These are phyloP conservation scores for Spinibarbus caldwelli DNA, from an alignment of 2,797 vertebrate species.

Conservation along the genomic window DNA sequence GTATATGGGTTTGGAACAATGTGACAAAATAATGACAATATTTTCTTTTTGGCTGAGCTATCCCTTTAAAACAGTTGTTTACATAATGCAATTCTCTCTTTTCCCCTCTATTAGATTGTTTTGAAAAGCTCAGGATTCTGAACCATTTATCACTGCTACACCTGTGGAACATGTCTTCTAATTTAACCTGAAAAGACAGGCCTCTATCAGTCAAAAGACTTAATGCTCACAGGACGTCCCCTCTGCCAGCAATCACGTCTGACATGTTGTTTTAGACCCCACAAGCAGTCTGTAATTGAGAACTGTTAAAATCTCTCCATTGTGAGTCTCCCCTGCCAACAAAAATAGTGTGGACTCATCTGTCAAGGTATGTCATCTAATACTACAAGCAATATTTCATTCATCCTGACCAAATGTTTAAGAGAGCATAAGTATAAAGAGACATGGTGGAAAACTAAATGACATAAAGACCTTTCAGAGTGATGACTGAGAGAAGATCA, in stretches of 20 bases:
- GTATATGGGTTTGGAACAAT: not conserved
- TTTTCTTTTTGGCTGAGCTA: not conserved
- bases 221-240: slow-evolving; percentile 29
- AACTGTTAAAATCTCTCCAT: slow-evolving; percentile 54
- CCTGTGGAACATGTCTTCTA: slow-evolving; percentile 18
- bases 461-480: slow-evolving; percentile 39
- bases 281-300: slow-evolving; percentile 6
- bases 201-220: slow-evolving; percentile 33
- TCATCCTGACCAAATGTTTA: slow-evolving; percentile 50
- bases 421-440: slow-evolving; percentile 40
- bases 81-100: not conserved
- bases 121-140: too few relatives aligned
- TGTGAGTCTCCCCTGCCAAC: slow-evolving; percentile 46
- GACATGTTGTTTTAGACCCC: slow-evolving; percentile 33
- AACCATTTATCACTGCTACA: not conserved
- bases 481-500: slow-evolving; percentile 8
- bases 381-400: slow-evolving; percentile 43
- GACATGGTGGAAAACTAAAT: slow-evolving; percentile 25
- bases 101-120: not conserved
- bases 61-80: not conserved
- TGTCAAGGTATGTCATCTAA: slow-evolving; percentile 50
- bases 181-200: slow-evolving; percentile 41
- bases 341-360: slow-evolving; percentile 53
- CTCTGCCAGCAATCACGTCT: slow-evolving; percentile 22
- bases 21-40: not conserved